A percentile compares a stretch with the other conserved stretches of the same genome.
Evolutionary conservation across 2,888 invertebrate species (phyloP).

Genomic region (Megastigmus dorsalis): DNA sequence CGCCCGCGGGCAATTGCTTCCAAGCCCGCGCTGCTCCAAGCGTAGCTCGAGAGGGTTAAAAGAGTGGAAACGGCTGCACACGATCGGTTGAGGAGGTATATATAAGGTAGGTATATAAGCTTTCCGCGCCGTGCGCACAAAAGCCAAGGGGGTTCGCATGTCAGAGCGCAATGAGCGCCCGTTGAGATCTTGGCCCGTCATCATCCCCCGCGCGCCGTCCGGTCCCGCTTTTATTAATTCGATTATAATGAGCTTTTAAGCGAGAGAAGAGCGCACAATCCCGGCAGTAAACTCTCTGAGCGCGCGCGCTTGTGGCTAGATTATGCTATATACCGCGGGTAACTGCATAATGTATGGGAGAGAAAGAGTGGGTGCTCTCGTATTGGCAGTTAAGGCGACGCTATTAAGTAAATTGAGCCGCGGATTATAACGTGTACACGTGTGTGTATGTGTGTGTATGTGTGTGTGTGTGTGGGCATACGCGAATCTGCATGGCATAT

Average conservation of each 20-base stretch:
- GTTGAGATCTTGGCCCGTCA: slow-evolving; percentile 47
- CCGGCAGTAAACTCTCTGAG: neutral
- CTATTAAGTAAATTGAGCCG: slow-evolving; percentile 66
- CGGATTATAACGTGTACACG: neutral
- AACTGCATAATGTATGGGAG: slow-evolving; percentile 30
- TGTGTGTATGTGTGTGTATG: neutral
- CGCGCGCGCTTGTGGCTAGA: too few relatives aligned
- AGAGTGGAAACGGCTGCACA: slow-evolving; percentile 36
- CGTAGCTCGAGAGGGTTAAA: slow-evolving; percentile 2
- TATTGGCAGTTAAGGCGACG: slow-evolving; percentile 59
- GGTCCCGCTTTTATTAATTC: slow-evolving; percentile 69
- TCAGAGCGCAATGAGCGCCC: slow-evolving; percentile 64
- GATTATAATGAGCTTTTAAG: slow-evolving; percentile 72
- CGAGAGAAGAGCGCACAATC: slow-evolving; percentile 50
- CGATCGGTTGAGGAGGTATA: too few relatives aligned
- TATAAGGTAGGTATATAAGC: too few relatives aligned
- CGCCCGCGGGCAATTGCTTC: neutral
- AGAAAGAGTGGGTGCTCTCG: neutral
- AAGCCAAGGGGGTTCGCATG: slow-evolving; percentile 64
- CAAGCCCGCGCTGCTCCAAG: neutral
- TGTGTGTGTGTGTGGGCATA: neutral
- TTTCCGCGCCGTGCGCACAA: neutral
- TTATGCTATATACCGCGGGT: neutral
- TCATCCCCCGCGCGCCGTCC: slow-evolving; percentile 35
- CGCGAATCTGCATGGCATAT: too few relatives aligned